Conservation (phyloP, 1,140 invertebrate genomes). For the Zaprionus ghesquierei region DNA sequence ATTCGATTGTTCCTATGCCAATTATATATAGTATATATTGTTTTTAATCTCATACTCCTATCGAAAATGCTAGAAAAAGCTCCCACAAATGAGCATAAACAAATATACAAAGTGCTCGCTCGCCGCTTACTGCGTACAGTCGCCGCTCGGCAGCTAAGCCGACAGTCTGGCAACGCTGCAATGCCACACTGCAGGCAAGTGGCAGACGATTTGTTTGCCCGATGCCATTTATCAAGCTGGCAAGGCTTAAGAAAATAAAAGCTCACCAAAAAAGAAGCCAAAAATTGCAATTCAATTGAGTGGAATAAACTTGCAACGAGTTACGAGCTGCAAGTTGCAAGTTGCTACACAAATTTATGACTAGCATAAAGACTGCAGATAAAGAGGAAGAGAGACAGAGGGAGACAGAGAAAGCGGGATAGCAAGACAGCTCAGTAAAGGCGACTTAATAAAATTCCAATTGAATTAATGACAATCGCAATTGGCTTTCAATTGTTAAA, state of each 20-base stretch:
- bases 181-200: not conserved
- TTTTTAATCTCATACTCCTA: no score
- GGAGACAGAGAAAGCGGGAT: not conserved
- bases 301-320: slow-evolving; percentile 69
- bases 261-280: not conserved
- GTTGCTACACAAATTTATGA: slow-evolving; percentile 63
- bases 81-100: no score
- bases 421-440: slow-evolving; percentile 8
- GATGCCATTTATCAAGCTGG: slow-evolving; percentile 31
- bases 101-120: not conserved
- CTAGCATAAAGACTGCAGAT: not conserved
- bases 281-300: slow-evolving; percentile 77
- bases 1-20: no score
- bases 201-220: slow-evolving; percentile 31
- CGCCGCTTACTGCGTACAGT: not conserved
- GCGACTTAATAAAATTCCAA: slow-evolving; percentile 58
- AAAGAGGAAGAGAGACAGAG: not conserved
- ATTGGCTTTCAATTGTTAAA: slow-evolving; percentile 48
- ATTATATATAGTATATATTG: no score
- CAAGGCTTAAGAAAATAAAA: not conserved
- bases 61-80: no score
- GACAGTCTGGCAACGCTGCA: slow-evolving; percentile 28
- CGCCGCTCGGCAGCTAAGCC: not conserved
- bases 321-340: slow-evolving; percentile 19
- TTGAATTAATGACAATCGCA: slow-evolving; percentile 72